Conservation (phyloP, 2,113 vertebrate genomes). For the Hyaena hyaena region DNA sequence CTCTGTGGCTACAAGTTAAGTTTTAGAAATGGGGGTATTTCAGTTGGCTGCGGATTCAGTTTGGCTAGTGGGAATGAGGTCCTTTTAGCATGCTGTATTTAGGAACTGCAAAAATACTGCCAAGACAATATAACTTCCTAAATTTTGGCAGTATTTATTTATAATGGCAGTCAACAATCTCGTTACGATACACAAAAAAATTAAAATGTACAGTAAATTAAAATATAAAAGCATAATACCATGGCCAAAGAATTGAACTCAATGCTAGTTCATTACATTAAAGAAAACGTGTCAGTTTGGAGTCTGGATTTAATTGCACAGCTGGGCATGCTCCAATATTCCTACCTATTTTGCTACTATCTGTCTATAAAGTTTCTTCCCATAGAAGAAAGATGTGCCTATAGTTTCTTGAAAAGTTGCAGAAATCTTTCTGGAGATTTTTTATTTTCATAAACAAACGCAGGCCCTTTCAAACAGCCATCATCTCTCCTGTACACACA, state of each 20-base stretch:
- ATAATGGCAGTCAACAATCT: neutral
- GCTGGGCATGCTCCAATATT: constrained; percentile 36
- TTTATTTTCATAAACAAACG: constrained; percentile 43
- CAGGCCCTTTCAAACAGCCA: constrained; percentile 43
- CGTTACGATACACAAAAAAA: neutral
- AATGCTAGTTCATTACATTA: constrained; percentile 40
- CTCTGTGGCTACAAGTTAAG: constrained; percentile 74
- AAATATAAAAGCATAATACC: constrained; percentile 57
- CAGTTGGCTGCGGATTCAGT: constrained; percentile 52
- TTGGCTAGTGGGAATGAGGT: constrained; percentile 71
- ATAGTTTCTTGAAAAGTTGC: constrained; percentile 58
- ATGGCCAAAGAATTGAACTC: constrained; percentile 57
- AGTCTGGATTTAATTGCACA: constrained; percentile 47
- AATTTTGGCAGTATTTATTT: neutral
- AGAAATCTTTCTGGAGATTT: constrained; percentile 26
- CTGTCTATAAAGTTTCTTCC: constrained; percentile 47
- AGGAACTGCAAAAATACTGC: constrained; percentile 71
- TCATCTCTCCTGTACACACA: constrained; percentile 41
- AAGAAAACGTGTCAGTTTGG: constrained; percentile 36
- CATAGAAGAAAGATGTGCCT: constrained; percentile 4
- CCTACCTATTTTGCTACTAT: constrained; percentile 43
- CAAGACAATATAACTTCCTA: constrained; percentile 32
- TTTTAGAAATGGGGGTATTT: constrained; percentile 78
- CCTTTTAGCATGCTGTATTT: constrained; percentile 60
- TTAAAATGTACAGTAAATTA: constrained; percentile 21